phyloP scores from a whole-genome alignment of 2,797 vertebrate species.

The Phoxinus dragarum region DNA sequence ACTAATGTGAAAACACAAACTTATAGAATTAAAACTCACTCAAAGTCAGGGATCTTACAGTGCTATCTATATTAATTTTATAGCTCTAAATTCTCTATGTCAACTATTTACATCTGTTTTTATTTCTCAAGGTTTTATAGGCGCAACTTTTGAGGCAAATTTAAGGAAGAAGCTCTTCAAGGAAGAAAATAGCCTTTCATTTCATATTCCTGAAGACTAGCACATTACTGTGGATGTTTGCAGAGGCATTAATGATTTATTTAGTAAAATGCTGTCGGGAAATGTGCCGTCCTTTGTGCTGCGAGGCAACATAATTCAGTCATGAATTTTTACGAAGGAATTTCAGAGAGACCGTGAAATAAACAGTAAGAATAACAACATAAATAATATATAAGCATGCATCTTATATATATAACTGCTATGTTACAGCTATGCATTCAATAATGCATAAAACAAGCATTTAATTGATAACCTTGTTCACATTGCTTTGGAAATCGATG shows the following conservation, averaged over 20 bases:
- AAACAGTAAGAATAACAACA: slow-evolving; percentile 1
- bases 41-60: background rate
- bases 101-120: background rate
- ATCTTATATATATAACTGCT: background rate
- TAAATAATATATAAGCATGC: background rate
- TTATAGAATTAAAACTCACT: background rate
- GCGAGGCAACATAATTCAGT: background rate
- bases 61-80: background rate
- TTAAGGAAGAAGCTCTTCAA: background rate
- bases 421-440: background rate
- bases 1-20: background rate
- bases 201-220: background rate
- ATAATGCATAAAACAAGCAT: slow-evolving; percentile 1
- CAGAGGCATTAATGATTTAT: slow-evolving; percentile 17
- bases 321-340: background rate
- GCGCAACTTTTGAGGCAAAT: background rate
- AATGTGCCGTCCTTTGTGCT: background rate
- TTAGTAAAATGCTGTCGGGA: background rate
- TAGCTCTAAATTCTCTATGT: background rate
- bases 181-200: background rate
- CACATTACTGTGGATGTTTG: background rate
- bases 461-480: background rate
- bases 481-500: background rate
- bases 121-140: background rate
- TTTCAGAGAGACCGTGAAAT: background rate